Base-by-base conservation (phyloP, 2,888 invertebrate species). In the Sarcophaga carnaria region DNA sequence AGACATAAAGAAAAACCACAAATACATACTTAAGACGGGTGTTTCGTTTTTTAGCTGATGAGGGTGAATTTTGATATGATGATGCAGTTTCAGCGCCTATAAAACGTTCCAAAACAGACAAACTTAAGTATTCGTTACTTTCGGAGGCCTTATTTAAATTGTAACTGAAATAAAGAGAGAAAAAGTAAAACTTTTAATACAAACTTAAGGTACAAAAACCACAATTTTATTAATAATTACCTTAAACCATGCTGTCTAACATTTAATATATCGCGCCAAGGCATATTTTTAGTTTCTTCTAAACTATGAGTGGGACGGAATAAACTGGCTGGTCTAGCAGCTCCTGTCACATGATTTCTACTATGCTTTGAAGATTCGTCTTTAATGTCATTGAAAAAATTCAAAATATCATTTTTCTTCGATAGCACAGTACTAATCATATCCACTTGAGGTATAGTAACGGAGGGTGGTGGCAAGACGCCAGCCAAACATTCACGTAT, bases 71-170 rank as follows among this genome's bases (percentile, higher is more conserved):
- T 11, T 89, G 89, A 88, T 91, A 93, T 3, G 93, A 93, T 0
- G 96, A 96, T 85, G 96, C 96, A 0, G 97, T 97, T 92, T 97
- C 97, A 0, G 95, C 95, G 2, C 97, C 96, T 75, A 97, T 95
- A 90, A 95, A 97, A 85, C 97, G 94, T 88, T 96, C 95, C 70
- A 95, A 95, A 88, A 96, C 95, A 83, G 95, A 95, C 83, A 95
- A 92, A 59, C 95, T 95, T 17, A 97, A 93, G 85, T 94, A 93
- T 91, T 97, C 97, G 88, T 96, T 94, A 90, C 96, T 95, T 92
- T 97, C 97, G 0, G 96, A 95, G 17, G 95, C 93, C 90, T 94
- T 95, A 88, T 95, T 96, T 84, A 96, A 92, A 91, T 97, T 97
- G 91, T 96, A 96, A 92, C 97, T 97, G 14, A 49, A 49, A 14